Evolutionary conservation across 92 coral and sea anemone species (phyloP), one percentile per base, ranked within the genome.

Genomic region (Montipora capitata): DNA sequence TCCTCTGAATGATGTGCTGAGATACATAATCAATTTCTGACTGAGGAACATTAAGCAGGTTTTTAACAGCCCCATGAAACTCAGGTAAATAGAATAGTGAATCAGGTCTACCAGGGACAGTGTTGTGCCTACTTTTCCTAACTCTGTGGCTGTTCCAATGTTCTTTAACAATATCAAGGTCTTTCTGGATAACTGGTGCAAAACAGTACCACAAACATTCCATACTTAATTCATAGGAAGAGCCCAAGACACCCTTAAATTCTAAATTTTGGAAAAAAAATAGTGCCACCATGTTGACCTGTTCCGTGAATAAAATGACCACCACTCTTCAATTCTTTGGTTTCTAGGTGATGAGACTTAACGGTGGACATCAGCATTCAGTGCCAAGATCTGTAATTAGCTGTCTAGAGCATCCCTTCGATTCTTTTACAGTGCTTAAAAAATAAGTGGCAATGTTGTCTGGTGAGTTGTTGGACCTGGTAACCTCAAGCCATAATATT

Each of bases 61-160:
- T 83, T 44, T 72, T 45, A 17, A 79, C 74, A 77, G 83, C 95
- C 10, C 95, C 90, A 74, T 88, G 92, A 35, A 44, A 18, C 65
- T 94, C 91, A 3, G 94, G 91, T 67, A 91, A 76, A 72, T 83
- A 84, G 73, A 84, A 94, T 9, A 94, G 87, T 2, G 92, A 84
- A 80, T 87, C 94, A 39, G 96, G 96, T 52, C 94, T 69, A 58
- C 94, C 96, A 61, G 91, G 44, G 13, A 84, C 92, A 68, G 94
- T 93, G 57, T 87, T 76, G 77, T 68, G 72, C 57, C 94, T 87
- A 62, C 88, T 77, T 72, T 75, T 84, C 48, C 94, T 59, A 75
- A 93, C 89, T 43, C 76, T 71, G 62, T 90, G 96, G 64, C 90
- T 93, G 80, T 93, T 93, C 94, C 96, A 87, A 84, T 93, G 92